phyloP scores from a whole-genome alignment of 2,797 vertebrate species.

The Cygnus olor region DNA sequence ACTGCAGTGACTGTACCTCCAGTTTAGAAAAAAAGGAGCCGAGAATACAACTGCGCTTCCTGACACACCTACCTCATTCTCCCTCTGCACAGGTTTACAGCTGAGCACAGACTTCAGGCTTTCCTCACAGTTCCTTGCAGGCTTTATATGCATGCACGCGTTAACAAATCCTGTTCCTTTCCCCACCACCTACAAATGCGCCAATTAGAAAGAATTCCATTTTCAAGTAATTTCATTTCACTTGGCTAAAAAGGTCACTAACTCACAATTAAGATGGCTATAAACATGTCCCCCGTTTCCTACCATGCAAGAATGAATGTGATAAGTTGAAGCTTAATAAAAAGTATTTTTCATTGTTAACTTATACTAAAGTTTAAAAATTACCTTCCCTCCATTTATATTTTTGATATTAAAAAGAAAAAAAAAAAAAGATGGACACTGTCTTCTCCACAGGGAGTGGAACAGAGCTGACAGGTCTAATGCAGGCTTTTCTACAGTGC shows the following conservation, averaged over 20 bases:
- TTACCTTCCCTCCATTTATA: conserved; percentile 9
- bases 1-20: conserved; percentile 83
- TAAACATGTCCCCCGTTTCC: conserved; percentile 77
- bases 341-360: conserved; percentile 64
- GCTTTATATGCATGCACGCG: background rate
- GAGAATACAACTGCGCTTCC: conserved; percentile 71
- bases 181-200: conserved; percentile 59
- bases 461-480: conserved; percentile 47
- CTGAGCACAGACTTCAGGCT: conserved; percentile 18
- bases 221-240: conserved; percentile 81
- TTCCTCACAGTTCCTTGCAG: background rate
- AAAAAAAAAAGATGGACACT: background rate
- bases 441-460: background rate
- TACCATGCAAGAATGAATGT: conserved; percentile 64
- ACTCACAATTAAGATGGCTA: conserved; percentile 78
- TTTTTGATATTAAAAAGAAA: conserved; percentile 1
- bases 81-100: conserved; percentile 31
- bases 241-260: conserved; percentile 82
- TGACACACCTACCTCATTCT: conserved; percentile 77
- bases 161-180: background rate
- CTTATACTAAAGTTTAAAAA: conserved; percentile 36
- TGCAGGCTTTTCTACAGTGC: conserved; percentile 39
- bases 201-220: conserved; percentile 82
- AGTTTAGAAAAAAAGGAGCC: conserved; percentile 75
- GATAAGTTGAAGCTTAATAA: conserved; percentile 62